These are phyloP conservation scores for Tiliqua scincoides DNA, from an alignment of 2,113 vertebrate species.

Conservation along the genomic window DNA sequence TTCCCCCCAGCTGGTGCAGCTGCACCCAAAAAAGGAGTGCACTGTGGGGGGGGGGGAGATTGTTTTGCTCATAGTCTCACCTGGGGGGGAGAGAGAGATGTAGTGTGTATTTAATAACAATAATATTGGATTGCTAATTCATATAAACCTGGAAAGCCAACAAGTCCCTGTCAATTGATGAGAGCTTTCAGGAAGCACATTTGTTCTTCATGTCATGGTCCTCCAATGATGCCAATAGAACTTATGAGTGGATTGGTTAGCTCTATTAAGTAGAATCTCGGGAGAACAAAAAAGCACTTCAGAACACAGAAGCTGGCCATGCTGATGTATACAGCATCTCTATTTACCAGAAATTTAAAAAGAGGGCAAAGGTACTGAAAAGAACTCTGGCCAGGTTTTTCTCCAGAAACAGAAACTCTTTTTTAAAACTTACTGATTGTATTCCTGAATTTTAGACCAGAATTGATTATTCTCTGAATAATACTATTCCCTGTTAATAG, in stretches of 20 bases:
- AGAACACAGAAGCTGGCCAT: background rate
- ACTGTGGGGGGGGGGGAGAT: too few relatives aligned
- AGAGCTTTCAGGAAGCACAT: background rate
- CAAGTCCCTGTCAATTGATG: background rate
- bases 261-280: too few relatives aligned
- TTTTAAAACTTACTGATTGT: background rate
- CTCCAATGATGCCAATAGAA: too few relatives aligned
- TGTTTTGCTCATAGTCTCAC: too few relatives aligned
- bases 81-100: background rate
- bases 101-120: background rate
- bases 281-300: background rate
- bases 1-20: too few relatives aligned
- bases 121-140: background rate
- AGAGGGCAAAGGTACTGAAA: conserved; percentile 16
- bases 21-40: too few relatives aligned
- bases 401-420: conserved; percentile 14
- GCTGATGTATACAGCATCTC: background rate
- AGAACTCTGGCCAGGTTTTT: background rate
- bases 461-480: conserved; percentile 47
- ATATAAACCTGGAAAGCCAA: too few relatives aligned
- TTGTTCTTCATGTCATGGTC: background rate
- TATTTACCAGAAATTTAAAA: conserved; percentile 16
- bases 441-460: conserved; percentile 8
- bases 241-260: too few relatives aligned
- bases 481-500: conserved; percentile 47